Base-by-base conservation (phyloP, 2,113 vertebrate species). In the Pygathrix nemaeus region DNA sequence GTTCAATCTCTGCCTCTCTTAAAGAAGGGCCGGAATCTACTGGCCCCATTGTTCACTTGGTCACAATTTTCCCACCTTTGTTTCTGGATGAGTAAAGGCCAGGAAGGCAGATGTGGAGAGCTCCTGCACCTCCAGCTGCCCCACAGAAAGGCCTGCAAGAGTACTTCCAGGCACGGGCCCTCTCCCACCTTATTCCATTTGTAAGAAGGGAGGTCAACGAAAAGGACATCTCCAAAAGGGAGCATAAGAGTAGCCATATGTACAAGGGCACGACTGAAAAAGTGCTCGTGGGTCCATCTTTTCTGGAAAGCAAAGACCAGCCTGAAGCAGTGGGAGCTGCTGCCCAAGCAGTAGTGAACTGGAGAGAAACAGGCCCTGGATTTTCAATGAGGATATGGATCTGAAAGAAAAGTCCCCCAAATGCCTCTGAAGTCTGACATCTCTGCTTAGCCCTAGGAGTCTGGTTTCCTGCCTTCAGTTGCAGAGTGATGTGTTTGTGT, bases 401-500 rank as follows among this genome's bases (percentile, higher is more conserved):
- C 84, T 84, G 76, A 94, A 95, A 96, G 83, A 87, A 92, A 84
- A 90, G 35, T n/a, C 79, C 35, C 97, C 55, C 83, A 93, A 75
- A 73, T 76, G 85, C 86, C 52, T 95, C 73, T 85, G 43, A 70
- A 88, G 92, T 45, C 93, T 85, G 43, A 66, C 45, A 38, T 88
- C 87, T 90, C 87, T 97, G 61, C 87, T 96, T 55, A 43, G 78
- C 76, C 45, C 12, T 52, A 64, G 48, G 66, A 50, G 45, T 72
- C 94, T 66, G 66, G 40, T 50, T 87, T 25, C 84, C 88, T 72
- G 43, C 75, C 48, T 70, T 84, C 61, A 73, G 1, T 10, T 93
- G 43, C 66, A 68, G 23, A 94, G 61, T 81, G 50, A 97, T 70
- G 85, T 96, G 93, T 95, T 98, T 98, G 97, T 96, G 84, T 89